Percentiles rank a stretch among this genome's conserved stretches.
Evolutionary conservation across 2,888 invertebrate genomes (phyloP).

Genomic region (Steromphala cineraria): DNA sequence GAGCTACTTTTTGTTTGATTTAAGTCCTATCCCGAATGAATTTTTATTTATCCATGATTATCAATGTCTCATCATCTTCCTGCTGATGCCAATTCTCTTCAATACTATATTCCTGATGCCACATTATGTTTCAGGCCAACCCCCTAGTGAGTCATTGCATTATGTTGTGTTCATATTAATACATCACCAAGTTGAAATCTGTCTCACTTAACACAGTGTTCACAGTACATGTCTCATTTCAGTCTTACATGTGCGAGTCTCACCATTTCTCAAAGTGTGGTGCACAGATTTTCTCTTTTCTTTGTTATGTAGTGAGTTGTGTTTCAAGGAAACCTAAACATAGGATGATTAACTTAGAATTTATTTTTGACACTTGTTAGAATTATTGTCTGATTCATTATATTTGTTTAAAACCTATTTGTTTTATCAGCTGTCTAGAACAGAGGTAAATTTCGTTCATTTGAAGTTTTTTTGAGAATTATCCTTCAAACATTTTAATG

Average conservation of each 20-base stretch:
- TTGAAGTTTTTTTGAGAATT: neutral
- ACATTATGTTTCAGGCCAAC: neutral
- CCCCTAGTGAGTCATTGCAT: neutral
- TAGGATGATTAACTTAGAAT: too few species aligned
- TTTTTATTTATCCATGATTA: neutral
- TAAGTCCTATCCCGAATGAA: neutral
- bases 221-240: neutral
- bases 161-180: conserved; percentile 2
- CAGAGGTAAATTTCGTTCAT: neutral
- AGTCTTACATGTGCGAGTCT: neutral
- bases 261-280: neutral
- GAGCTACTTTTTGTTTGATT: too few species aligned
- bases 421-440: neutral
- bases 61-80: neutral
- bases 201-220: too few species aligned
- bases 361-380: neutral
- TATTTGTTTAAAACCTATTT: neutral
- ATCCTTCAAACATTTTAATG: too few species aligned
- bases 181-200: neutral
- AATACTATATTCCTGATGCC: neutral
- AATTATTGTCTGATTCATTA: too few species aligned
- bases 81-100: neutral
- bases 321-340: neutral
- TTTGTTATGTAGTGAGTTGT: neutral
- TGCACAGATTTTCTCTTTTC: neutral